A percentile compares a stretch with the other conserved stretches of the same genome.
These are phyloP conservation scores for Eupithecia vulgata DNA, from an alignment of 2,888 invertebrate genomes.

Conservation along the genomic window DNA sequence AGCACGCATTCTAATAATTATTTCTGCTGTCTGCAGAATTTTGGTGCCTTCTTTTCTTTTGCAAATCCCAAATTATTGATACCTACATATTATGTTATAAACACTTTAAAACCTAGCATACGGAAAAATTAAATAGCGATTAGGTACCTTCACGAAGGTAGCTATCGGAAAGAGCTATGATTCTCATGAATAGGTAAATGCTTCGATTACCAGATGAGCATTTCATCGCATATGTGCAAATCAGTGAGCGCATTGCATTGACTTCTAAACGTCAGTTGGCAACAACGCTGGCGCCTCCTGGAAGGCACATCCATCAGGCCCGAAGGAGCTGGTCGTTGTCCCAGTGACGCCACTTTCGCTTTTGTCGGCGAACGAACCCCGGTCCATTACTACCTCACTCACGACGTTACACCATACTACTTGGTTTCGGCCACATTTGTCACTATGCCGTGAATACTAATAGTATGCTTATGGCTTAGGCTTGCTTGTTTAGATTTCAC, in stretches of 20 bases:
- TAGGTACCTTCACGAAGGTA: background rate
- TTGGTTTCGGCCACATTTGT: constrained; percentile 75
- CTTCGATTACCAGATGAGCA: background rate
- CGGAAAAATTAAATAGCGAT: too few relatives aligned
- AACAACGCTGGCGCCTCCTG: constrained; percentile 51
- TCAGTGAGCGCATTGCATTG: constrained; percentile 9
- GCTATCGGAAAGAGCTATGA: background rate
- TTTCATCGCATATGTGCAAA: background rate
- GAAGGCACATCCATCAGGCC: constrained; percentile 60
- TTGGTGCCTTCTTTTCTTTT: background rate
- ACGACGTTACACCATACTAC: constrained; percentile 75
- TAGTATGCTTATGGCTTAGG: constrained; percentile 62
- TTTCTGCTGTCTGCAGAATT: background rate
- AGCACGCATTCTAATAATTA: background rate
- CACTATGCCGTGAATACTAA: constrained; percentile 75
- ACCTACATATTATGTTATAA: background rate
- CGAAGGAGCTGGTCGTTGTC: constrained; percentile 81
- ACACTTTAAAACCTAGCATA: background rate
- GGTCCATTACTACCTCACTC: constrained; percentile 77
- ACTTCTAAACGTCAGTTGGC: constrained; percentile 31
- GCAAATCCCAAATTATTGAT: background rate
- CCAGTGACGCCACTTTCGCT: constrained; percentile 82
- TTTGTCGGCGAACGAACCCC: constrained; percentile 83
- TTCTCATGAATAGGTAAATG: background rate
- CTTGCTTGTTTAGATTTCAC: constrained; percentile 77